Conservation (phyloP, 2,113 vertebrate species). For the Scomber colias region DNA sequence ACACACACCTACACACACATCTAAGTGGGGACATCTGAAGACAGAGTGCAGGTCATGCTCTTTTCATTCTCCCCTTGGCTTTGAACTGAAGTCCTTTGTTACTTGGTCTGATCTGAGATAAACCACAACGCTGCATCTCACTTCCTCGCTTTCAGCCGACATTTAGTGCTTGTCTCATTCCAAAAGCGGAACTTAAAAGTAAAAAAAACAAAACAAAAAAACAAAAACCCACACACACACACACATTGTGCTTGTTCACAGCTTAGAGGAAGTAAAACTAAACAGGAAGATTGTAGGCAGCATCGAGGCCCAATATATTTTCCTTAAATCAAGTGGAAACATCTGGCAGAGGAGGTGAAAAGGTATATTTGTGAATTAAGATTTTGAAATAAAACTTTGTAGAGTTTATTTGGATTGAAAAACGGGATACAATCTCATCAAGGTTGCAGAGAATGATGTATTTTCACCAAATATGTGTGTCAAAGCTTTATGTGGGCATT, state of each 20-base stretch:
- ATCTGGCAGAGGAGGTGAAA: background rate
- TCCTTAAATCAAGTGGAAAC: constrained; percentile 2
- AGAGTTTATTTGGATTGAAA: background rate
- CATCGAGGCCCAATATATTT: background rate
- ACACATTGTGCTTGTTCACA: constrained; percentile 24
- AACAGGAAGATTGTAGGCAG: constrained; percentile 50
- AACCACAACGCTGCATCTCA: constrained; percentile 51
- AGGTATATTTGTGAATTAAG: no score
- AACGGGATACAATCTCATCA: background rate
- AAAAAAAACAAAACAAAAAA: constrained; percentile 4
- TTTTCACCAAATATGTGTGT: no score
- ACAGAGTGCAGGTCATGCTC: constrained; percentile 28
- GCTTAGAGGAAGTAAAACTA: constrained; percentile 53
- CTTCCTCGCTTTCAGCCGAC: constrained; percentile 51
- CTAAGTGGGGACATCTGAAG: constrained; percentile 35
- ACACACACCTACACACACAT: constrained; percentile 3
- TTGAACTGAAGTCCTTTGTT: constrained; percentile 53
- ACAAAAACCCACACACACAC: no score
- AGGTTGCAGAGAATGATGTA: background rate
- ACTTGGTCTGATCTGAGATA: constrained; percentile 43
- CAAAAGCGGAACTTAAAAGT: constrained; percentile 58
- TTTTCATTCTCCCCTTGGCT: constrained; percentile 41
- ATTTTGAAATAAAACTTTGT: background rate
- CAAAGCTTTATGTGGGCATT: no score
- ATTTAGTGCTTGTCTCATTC: constrained; percentile 32